These are phyloP conservation scores for Phalacrocorax brasilianus DNA, from an alignment of 2,113 vertebrate genomes.

Conservation along the genomic window DNA sequence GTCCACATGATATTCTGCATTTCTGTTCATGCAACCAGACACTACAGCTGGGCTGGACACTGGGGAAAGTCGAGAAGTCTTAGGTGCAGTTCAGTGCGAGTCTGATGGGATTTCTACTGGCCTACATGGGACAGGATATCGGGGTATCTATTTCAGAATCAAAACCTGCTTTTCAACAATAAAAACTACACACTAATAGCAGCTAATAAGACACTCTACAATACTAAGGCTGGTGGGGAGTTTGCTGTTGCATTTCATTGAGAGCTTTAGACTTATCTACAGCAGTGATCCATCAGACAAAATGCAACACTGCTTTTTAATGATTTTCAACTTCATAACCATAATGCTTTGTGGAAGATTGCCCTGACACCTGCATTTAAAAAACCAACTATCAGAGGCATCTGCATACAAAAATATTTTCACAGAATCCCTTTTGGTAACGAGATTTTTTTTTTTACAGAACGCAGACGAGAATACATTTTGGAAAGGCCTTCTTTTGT, in stretches of 20 bases:
- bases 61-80: not conserved
- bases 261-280: not conserved
- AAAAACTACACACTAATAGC: not conserved
- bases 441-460: not conserved
- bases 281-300: not conserved
- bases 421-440: not conserved
- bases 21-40: not conserved
- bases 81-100: not conserved
- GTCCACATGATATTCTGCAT: not conserved
- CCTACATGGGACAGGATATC: not conserved
- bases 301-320: not conserved
- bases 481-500: not conserved
- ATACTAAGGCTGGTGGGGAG: not conserved
- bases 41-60: not conserved
- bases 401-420: not conserved
- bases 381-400: not conserved
- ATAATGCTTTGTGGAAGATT: not conserved
- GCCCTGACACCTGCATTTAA: not conserved
- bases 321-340: not conserved
- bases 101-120: not conserved
- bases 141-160: not conserved
- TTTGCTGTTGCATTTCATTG: not conserved
- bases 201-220: not conserved
- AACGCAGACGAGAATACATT: rapidly evolving
- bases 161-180: not conserved